Conservation (phyloP, 2,888 invertebrate genomes). For the Limnephilus marmoratus region DNA sequence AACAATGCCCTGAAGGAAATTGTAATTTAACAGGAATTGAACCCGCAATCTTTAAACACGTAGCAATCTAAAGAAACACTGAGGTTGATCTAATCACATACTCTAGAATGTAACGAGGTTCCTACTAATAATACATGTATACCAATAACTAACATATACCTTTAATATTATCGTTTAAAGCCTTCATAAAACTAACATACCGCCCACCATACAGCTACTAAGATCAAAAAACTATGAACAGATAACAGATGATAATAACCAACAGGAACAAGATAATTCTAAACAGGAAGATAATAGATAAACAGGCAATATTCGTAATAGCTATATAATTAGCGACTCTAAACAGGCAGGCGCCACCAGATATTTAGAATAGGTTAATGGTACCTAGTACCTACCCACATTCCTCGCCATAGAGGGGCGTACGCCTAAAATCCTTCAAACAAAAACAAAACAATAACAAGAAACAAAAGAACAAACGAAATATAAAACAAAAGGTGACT, state of each 20-base stretch:
- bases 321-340: not conserved
- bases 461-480: constrained; percentile 41
- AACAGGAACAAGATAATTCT: not conserved
- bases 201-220: not conserved
- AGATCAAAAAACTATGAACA: not conserved
- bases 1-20: not conserved
- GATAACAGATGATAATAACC: not conserved
- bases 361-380: not conserved
- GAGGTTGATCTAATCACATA: not conserved
- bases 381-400: not conserved
- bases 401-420: constrained; percentile 14
- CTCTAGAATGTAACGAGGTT: not conserved
- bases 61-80: not conserved
- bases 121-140: not conserved
- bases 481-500: constrained; percentile 31
- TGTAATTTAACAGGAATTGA: not conserved
- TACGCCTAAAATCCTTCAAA: constrained; percentile 25
- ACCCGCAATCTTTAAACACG: not conserved
- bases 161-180: not conserved
- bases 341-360: not conserved
- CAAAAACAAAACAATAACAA: constrained; percentile 34
- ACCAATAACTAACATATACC: not conserved
- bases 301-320: not conserved
- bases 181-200: not conserved
- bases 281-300: not conserved